phyloP scores from a whole-genome alignment of 2,113 vertebrate genomes.

The Bos javanicus region DNA sequence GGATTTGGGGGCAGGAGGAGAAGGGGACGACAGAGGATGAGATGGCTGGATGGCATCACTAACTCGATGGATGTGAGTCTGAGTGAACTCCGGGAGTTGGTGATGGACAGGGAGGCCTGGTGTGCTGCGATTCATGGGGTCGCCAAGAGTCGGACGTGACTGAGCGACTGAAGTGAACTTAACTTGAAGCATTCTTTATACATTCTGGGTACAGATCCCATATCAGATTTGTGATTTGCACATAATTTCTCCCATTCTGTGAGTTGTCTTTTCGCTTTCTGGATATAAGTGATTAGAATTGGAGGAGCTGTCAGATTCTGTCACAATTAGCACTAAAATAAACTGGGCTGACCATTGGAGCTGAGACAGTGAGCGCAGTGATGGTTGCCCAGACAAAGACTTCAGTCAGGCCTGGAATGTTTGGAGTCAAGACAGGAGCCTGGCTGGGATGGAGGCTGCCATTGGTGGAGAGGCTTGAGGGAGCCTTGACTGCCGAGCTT shows the following conservation, averaged over 20 bases:
- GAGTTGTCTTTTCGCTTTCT: background rate
- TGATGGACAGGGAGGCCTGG: no score
- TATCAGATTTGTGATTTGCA: background rate
- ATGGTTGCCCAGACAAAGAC: background rate
- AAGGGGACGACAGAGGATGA: no score
- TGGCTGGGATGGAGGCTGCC: background rate
- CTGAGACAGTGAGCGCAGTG: background rate
- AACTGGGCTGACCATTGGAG: accelerated
- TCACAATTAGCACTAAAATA: background rate
- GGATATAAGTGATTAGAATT: background rate
- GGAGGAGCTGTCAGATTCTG: background rate
- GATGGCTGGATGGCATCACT: no score
- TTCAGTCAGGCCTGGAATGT: background rate
- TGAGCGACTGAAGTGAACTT: no score
- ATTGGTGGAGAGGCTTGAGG: background rate
- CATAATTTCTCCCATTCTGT: background rate
- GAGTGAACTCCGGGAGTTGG: no score
- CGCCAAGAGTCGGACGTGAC: no score
- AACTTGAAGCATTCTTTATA: background rate
- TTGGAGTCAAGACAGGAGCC: background rate
- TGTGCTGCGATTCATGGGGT: no score
- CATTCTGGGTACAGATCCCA: background rate
- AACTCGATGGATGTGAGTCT: no score
- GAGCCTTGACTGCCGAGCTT: background rate
- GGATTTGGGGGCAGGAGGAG: no score